phyloP scores from a whole-genome alignment of 2,113 vertebrate species.

The Bungarus multicinctus region DNA sequence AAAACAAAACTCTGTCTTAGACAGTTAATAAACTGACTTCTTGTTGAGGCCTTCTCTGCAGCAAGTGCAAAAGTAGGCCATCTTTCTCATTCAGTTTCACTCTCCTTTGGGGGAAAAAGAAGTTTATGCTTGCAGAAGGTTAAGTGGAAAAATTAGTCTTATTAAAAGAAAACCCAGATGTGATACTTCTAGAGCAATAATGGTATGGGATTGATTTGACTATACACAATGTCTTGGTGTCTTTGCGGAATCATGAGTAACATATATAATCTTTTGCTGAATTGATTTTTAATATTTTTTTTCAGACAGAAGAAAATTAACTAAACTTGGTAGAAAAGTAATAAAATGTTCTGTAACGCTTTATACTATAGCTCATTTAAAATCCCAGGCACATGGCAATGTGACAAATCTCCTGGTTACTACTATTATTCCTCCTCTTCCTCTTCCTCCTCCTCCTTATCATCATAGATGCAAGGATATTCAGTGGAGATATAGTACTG shows the following conservation, averaged over 20 bases:
- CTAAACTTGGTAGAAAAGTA: neutral
- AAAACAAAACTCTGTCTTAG: constrained; percentile 68
- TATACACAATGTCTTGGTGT: neutral
- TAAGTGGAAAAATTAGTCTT: neutral
- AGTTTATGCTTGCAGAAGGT: neutral
- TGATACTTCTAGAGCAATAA: neutral
- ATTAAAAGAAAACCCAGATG: neutral
- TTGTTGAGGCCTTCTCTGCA: constrained; percentile 58
- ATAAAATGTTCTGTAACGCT: neutral
- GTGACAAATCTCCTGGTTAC: neutral
- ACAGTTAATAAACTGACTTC: constrained; percentile 49
- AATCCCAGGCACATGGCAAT: neutral
- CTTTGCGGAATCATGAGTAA: neutral
- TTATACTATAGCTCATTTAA: neutral
- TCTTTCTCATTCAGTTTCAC: constrained; percentile 42
- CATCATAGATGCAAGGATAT: neutral
- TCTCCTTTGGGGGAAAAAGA: constrained; percentile 17
- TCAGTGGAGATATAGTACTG: neutral
- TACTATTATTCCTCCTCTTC: neutral
- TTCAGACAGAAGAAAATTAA: neutral
- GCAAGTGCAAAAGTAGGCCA: constrained; percentile 59
- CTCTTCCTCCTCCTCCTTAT: neutral
- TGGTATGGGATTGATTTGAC: neutral
- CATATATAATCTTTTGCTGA: neutral
- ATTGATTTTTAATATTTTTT: neutral